phyloP scores from a whole-genome alignment of 2,888 invertebrate species.

The Harpalus rubripes region DNA sequence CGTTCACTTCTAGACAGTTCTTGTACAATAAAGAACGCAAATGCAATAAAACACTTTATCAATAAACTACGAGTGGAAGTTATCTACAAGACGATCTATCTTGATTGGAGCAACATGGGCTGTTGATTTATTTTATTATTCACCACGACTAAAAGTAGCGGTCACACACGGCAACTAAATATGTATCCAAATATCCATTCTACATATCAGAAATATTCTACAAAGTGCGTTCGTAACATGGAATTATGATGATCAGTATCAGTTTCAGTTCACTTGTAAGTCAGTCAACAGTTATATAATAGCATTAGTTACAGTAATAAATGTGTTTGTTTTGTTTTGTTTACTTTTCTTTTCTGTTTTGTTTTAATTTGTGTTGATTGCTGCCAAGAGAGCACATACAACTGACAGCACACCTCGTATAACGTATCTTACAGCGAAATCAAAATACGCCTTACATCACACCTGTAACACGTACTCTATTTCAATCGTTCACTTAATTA shows the following conservation, averaged over 20 bases:
- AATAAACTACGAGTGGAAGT: slow-evolving; percentile 65
- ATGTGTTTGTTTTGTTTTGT: slow-evolving; percentile 34
- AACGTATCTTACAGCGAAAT: slow-evolving; percentile 41
- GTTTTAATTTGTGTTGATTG: slow-evolving; percentile 1
- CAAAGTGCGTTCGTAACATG: slow-evolving; percentile 65
- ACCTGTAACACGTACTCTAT: slow-evolving; percentile 10
- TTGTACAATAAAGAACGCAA: slow-evolving; percentile 63
- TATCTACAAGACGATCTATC: slow-evolving; percentile 65
- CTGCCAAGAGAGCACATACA: slow-evolving; percentile 49
- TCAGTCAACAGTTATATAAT: slow-evolving; percentile 60
- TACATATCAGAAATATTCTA: slow-evolving; percentile 66
- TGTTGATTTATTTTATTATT: slow-evolving; percentile 63
- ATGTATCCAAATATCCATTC: slow-evolving; percentile 67
- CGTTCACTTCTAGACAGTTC: slow-evolving; percentile 61
- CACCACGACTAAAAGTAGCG: slow-evolving; percentile 65
- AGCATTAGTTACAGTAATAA: slow-evolving; percentile 55
- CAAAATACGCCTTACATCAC: neutral
- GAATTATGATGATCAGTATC: slow-evolving; percentile 32
- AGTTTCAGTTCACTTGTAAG: slow-evolving; percentile 62
- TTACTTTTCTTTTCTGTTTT: too few relatives aligned
- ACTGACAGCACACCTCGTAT: slow-evolving; percentile 44
- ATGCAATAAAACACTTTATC: slow-evolving; percentile 63
- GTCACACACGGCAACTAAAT: slow-evolving; percentile 67
- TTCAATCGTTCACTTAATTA: slow-evolving; percentile 3
- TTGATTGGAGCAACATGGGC: slow-evolving; percentile 61